Conservation (phyloP, 2,888 invertebrate species). For the Volucella inflata region DNA sequence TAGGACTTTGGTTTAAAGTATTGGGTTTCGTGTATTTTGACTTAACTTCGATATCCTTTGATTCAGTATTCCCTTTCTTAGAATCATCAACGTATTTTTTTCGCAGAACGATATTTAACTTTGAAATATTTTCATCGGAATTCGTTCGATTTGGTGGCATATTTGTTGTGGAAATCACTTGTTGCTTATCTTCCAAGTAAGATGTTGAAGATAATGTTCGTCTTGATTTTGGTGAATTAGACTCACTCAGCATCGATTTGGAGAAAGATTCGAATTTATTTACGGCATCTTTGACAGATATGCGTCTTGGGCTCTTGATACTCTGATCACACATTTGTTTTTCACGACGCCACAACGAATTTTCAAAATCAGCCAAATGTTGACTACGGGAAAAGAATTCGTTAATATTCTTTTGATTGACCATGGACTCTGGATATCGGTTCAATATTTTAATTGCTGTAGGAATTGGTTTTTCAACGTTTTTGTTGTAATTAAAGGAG, state of each 20-base stretch:
- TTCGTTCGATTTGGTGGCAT: neutral
- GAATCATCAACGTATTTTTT: slow-evolving; percentile 12
- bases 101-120: slow-evolving; percentile 49
- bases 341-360: slow-evolving; percentile 64
- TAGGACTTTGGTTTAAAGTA: slow-evolving; percentile 39
- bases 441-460: slow-evolving; percentile 24
- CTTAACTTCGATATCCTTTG: neutral
- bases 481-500: slow-evolving; percentile 38
- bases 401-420: slow-evolving; percentile 49
- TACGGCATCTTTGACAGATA: slow-evolving; percentile 66
- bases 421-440: neutral
- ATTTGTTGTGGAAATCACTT: neutral
- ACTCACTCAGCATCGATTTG: slow-evolving; percentile 44
- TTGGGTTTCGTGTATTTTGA: neutral
- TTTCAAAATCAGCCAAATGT: slow-evolving; percentile 56
- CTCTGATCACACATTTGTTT: slow-evolving; percentile 67
- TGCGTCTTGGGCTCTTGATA: slow-evolving; percentile 47
- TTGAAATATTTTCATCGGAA: slow-evolving; percentile 51
- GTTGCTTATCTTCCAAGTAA: slow-evolving; percentile 30
- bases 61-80: neutral
- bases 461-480: slow-evolving; percentile 21
- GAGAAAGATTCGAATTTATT: slow-evolving; percentile 70
- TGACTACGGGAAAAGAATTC: slow-evolving; percentile 59
- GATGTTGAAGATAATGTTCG: neutral
- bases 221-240: slow-evolving; percentile 44